phyloP scores from a whole-genome alignment of 2,113 vertebrate genomes.

The Lipotes vexillifer region DNA sequence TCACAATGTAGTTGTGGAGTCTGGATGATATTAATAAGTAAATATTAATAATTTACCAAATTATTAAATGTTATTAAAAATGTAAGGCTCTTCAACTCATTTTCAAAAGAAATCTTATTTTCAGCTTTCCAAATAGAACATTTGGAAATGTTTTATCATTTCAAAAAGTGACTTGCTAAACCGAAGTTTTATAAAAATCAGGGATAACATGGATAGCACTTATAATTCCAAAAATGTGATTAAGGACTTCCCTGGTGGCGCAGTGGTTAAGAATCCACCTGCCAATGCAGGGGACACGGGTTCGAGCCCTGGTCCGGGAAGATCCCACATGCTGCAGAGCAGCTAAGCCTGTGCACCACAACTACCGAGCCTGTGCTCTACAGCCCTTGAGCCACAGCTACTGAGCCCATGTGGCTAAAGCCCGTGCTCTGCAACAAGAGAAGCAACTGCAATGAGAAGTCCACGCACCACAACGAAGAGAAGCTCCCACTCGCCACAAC shows the following conservation, averaged over 20 bases:
- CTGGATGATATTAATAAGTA: background rate
- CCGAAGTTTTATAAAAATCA: constrained; percentile 33
- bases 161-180: background rate
- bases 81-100: background rate
- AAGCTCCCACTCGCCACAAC: no score
- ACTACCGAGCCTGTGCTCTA: no score
- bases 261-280: no score
- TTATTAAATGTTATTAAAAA: background rate
- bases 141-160: background rate
- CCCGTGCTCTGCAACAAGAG: no score
- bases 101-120: constrained; percentile 31
- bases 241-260: background rate
- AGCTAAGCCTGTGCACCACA: no score
- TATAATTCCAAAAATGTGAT: background rate
- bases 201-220: background rate
- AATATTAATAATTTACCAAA: background rate
- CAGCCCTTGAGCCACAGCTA: no score
- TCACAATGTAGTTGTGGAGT: background rate
- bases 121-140: constrained; percentile 12
- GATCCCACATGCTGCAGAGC: no score
- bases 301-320: no score
- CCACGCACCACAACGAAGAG: no score
- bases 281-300: no score
- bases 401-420: no score
- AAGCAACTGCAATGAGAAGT: no score